Base-by-base conservation (phyloP, 2,113 vertebrate species). In the Murina feae region DNA sequence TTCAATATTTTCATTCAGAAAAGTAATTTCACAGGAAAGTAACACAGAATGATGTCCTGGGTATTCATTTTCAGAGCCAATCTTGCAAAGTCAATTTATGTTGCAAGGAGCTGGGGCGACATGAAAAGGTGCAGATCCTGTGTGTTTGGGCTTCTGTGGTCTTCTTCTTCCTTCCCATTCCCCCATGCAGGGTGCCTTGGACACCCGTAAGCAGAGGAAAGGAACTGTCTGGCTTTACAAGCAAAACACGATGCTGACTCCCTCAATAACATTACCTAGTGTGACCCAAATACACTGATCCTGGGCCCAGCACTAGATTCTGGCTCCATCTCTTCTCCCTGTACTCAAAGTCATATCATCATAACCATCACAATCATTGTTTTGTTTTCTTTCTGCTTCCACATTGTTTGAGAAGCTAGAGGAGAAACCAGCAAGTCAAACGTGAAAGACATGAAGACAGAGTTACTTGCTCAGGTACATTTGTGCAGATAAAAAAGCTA, bases 21-120 rank as follows among this genome's bases (percentile, higher is more conserved):
- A 98, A 98, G 98, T 98, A 98, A 98, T 98, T 98, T 98, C 98
- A 98, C 97, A 98, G 97, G 95, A 97, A 98, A 98, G 97, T 95
- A 98, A 97, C 97, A 98, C 93, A 97, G 95, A 98, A 96, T 94
- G 96, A 96, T 95, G 97, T 98, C 98, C 95, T 96, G 95, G 93
- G 96, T 97, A 98, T 98, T 98, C 97, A 97, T 98, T 98, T 98
- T 98, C 97, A 8, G 51, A 98, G 95, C 84, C 97, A 97, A 98
- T 98, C 96, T 98, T 98, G 97, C 97, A 97, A 98, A 98, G 97
- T 97, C 97, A 95, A 97, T 97, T 98, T 97, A 94, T 91, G 96
- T 96, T 97, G 96, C 94, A 75, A 95, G 94, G 86, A 97, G 95
- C 90, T 93, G 78, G 96, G 93, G 95, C 66, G 92, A 97, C 94